phyloP scores from a whole-genome alignment of 2,888 invertebrate species.

The Cosmopolites sordidus region DNA sequence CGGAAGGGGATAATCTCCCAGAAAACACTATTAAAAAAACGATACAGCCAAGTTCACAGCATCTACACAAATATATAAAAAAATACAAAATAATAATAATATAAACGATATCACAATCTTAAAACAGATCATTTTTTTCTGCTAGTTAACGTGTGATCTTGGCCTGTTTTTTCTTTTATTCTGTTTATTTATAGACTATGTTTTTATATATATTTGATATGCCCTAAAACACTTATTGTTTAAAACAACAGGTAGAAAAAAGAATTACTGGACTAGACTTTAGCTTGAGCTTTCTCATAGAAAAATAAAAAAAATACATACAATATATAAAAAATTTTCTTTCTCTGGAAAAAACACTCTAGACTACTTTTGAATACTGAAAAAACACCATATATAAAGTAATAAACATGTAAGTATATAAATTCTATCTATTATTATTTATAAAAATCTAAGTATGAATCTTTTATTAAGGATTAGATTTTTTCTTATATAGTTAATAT shows the following conservation, averaged over 20 bases:
- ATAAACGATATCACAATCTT: conserved; percentile 28
- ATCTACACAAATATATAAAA: no score
- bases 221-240: conserved; percentile 42
- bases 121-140: conserved; percentile 24
- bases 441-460: conserved; percentile 44
- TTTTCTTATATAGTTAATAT: no score
- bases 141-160: no score
- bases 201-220: conserved; percentile 44
- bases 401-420: conserved; percentile 38
- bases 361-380: conserved; percentile 50
- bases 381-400: conserved; percentile 47
- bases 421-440: conserved; percentile 38
- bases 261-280: conserved; percentile 46
- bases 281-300: conserved; percentile 50
- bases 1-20: no score
- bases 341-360: conserved; percentile 46
- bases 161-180: not conserved
- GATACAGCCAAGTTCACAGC: no score
- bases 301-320: conserved; percentile 50
- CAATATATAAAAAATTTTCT: conserved; percentile 44
- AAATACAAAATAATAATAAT: conserved; percentile 2
- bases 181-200: conserved; percentile 11
- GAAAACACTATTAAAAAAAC: no score
- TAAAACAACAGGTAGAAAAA: conserved; percentile 33
- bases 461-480: conserved; percentile 20